Base-by-base conservation (phyloP, 1,140 invertebrate species). In the Sarcophaga peregrina region DNA sequence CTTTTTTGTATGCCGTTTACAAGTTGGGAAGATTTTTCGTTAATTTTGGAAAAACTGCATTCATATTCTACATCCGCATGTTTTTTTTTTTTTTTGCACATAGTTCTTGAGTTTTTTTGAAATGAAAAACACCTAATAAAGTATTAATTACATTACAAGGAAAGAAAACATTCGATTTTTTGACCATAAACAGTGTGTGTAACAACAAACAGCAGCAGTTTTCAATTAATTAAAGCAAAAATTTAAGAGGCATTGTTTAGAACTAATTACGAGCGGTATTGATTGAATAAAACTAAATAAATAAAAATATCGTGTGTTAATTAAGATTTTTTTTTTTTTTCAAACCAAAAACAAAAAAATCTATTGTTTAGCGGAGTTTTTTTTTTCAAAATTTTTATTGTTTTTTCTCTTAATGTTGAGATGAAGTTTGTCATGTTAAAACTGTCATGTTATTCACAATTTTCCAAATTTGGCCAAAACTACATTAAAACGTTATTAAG, bases 351-450 rank as follows among this genome's bases (percentile, higher is more conserved):
- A 68, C 6, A 68, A 68, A 17, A 68, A 68, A 68, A 25, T 20
- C 62, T 68, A 68, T 68, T 68, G 62, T 68, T 25, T 68, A 68
- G 9, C 0, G 47, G 0, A 25, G 2, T 78, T 20, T 52, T 76
- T 50, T 52, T 52, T n/a, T n/a, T n/a, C n/a, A n/a, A n/a, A n/a
- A n/a, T n/a, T n/a, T n/a, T 20, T 46, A 11, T 13, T 47, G n/a
- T 52, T 46, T 75, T 75, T 37, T 13, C 9, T 54, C 15, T 20
- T 72, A 25, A 72, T 72, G 10, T 72, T 72, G 62, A 72, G 62
- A 46, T 58, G n/a, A 15, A 78, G 47, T 78, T 78, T 78, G 75
- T 78, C 75, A 78, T 78, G 75, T 78, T 78, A 68, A 68, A 68
- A n/a, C 48, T 17, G n/a, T 50, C 47, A 78, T 78, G 75, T 52